phyloP scores from a whole-genome alignment of 2,797 vertebrate genomes.

The Rhincodon typus region DNA sequence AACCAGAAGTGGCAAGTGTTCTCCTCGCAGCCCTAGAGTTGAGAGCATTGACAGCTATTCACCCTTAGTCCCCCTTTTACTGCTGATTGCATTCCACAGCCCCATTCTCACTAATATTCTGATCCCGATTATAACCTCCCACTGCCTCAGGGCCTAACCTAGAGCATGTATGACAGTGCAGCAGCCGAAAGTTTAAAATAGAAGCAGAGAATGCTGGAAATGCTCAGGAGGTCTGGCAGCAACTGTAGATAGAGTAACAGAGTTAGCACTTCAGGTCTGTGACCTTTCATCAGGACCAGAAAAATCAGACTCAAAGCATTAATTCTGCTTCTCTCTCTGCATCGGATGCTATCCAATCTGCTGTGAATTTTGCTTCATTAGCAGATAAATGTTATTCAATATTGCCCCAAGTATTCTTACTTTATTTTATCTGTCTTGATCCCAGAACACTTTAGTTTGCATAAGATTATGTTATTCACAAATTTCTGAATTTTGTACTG shows the following conservation, averaged over 20 bases:
- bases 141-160: neutral
- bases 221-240: too few relatives aligned
- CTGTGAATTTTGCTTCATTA: neutral
- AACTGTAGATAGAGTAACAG: too few relatives aligned
- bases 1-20: neutral
- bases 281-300: too few relatives aligned
- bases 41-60: neutral
- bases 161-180: neutral
- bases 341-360: too few relatives aligned
- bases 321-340: too few relatives aligned
- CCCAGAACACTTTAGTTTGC: neutral
- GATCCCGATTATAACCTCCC: neutral
- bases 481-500: neutral
- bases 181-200: neutral
- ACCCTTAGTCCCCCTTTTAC: too few relatives aligned
- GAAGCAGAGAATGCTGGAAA: too few relatives aligned
- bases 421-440: neutral
- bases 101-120: too few relatives aligned
- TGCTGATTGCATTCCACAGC: neutral
- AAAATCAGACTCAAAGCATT: too few relatives aligned
- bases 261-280: too few relatives aligned
- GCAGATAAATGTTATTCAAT: neutral
- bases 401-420: neutral
- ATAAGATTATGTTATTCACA: neutral
- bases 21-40: neutral